Evolutionary conservation across 2,113 vertebrate genomes (phyloP).

Genomic region (Colaptes auratus): DNA sequence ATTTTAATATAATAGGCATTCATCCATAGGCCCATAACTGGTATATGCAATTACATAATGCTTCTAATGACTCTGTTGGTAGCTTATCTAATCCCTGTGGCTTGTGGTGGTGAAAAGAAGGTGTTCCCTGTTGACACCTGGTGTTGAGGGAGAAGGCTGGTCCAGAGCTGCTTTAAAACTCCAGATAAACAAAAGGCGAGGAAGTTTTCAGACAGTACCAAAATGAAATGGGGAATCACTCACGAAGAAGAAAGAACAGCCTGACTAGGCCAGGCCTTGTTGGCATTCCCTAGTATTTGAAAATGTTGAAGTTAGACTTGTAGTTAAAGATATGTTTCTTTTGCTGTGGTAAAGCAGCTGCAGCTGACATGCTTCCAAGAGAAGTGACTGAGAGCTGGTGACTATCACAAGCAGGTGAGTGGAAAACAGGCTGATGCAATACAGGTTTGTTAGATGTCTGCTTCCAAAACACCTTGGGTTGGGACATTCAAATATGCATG

Average conservation of each 20-base stretch:
- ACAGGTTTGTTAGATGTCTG: not conserved
- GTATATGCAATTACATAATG: slow-evolving; percentile 72
- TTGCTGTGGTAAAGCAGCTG: not conserved
- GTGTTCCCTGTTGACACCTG: not conserved
- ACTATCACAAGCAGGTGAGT: not conserved
- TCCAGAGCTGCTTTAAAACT: not conserved
- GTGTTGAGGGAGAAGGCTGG: not conserved
- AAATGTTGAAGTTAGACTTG: not conserved
- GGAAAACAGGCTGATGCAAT: not conserved
- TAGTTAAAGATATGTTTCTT: not conserved
- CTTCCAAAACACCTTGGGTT: not conserved
- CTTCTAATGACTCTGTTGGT: slow-evolving; percentile 70
- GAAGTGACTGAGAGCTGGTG: not conserved
- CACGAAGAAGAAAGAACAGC: not conserved
- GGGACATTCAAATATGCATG: not conserved
- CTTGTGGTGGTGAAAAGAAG: not conserved
- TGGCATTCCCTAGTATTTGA: not conserved
- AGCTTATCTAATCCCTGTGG: slow-evolving; percentile 29
- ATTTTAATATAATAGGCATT: slow-evolving; percentile 70
- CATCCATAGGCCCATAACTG: slow-evolving; percentile 68
- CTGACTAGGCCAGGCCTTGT: not conserved
- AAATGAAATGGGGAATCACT: not conserved
- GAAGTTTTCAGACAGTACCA: not conserved
- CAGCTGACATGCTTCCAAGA: not conserved
- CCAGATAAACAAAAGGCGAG: not conserved